Evolutionary conservation across 1,140 invertebrate genomes (phyloP).

Genomic region (Conopomorpha cramerella): DNA sequence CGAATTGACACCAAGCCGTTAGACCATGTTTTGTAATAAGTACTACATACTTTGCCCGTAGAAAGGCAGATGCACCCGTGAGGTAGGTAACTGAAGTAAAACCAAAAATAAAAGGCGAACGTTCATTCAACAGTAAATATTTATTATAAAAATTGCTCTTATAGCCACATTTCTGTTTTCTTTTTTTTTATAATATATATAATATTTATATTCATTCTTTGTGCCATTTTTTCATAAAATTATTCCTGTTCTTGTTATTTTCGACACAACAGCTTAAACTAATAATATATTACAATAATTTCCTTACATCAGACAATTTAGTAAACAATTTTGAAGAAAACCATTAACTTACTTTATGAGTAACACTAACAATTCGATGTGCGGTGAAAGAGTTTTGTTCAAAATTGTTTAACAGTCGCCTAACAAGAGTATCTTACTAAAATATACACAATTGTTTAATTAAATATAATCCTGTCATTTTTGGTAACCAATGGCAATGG

Average conservation of each 20-base stretch:
- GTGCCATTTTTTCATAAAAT: slow-evolving; percentile 60
- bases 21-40: no score
- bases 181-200: slow-evolving; percentile 57
- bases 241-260: slow-evolving; percentile 60
- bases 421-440: slow-evolving; percentile 46
- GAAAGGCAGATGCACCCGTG: no score
- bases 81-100: no score
- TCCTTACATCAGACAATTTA: slow-evolving; percentile 36
- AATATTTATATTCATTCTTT: slow-evolving; percentile 59
- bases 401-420: slow-evolving; percentile 32
- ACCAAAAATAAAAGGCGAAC: slow-evolving; percentile 32
- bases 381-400: slow-evolving; percentile 24
- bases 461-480: slow-evolving; percentile 51
- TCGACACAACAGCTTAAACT: slow-evolving; percentile 58
- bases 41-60: no score
- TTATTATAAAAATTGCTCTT: slow-evolving; percentile 62
- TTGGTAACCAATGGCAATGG: slow-evolving; percentile 59
- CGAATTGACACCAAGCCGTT: no score
- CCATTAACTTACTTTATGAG: slow-evolving; percentile 24
- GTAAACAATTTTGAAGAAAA: slow-evolving; percentile 39
- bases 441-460: slow-evolving; percentile 50
- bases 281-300: slow-evolving; percentile 57
- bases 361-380: slow-evolving; percentile 57
- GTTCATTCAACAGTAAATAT: slow-evolving; percentile 59
- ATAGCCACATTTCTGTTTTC: slow-evolving; percentile 59